Percentiles rank a stretch among this genome's conserved stretches.
Evolutionary conservation across 2,888 invertebrate species (phyloP).

Genomic region (Helicoverpa assulta): DNA sequence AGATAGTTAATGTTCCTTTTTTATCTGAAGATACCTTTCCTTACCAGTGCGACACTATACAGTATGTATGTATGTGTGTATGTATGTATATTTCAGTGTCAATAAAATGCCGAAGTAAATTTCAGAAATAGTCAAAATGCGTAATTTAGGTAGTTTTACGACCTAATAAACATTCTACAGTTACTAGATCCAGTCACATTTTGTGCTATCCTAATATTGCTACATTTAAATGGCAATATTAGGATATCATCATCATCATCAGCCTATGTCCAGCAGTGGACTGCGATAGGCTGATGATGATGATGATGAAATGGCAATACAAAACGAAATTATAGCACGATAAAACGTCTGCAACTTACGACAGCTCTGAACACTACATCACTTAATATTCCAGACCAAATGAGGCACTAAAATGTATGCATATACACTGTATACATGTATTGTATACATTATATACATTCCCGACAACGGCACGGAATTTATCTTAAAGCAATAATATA

Average conservation of each 20-base stretch:
- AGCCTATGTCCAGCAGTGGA: no score
- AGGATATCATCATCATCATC: no score
- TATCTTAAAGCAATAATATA: constrained; percentile 40
- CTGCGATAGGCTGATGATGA: no score
- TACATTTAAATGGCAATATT: background rate
- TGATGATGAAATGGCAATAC: background rate
- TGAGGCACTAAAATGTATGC: constrained; percentile 6
- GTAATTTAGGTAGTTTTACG: background rate
- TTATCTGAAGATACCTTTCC: no score
- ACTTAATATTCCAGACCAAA: constrained; percentile 24
- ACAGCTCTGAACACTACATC: constrained; percentile 10
- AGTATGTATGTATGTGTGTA: no score
- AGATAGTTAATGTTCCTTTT: no score
- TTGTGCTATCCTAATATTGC: background rate
- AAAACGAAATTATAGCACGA: background rate
- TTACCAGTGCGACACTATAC: no score
- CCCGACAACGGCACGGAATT: constrained; percentile 31
- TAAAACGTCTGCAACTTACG: constrained; percentile 4
- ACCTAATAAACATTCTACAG: background rate
- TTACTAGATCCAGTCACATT: background rate
- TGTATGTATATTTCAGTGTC: no score
- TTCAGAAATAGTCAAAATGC: background rate
- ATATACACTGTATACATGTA: background rate
- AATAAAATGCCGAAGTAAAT: no score
- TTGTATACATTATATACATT: background rate